Percentiles rank a stretch among this genome's conserved stretches.
Evolutionary conservation across 2,888 invertebrate genomes (phyloP).

Genomic region (Cybosia mesomella): DNA sequence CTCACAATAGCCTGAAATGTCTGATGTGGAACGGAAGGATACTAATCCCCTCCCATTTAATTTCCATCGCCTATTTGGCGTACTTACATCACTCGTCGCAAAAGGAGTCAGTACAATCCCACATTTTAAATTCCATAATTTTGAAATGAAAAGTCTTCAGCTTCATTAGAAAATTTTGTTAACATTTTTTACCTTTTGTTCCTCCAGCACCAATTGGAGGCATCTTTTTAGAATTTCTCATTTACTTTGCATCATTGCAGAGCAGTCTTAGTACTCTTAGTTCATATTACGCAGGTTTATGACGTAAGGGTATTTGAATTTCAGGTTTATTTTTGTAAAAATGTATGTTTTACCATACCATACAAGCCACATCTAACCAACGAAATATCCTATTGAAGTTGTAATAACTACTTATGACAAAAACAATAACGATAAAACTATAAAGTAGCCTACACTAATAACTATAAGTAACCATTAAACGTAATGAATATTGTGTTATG

Average conservation of each 20-base stretch:
- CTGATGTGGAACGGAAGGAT: not conserved
- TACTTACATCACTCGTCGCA: not conserved
- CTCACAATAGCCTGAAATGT: not conserved
- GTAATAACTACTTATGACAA: not conserved
- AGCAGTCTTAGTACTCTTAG: too few species aligned
- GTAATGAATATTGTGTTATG: too few species aligned
- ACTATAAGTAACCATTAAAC: too few species aligned
- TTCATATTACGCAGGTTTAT: too few species aligned
- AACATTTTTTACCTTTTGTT: not conserved
- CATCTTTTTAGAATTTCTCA: too few species aligned
- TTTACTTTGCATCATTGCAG: not conserved
- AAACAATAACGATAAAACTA: not conserved
- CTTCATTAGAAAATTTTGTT: not conserved
- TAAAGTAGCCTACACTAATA: not conserved
- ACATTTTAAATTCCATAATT: not conserved
- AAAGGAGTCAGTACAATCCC: not conserved
- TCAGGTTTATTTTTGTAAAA: not conserved
- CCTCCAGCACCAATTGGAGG: not conserved
- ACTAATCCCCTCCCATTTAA: not conserved
- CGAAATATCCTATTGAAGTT: not conserved
- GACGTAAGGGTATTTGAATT: too few species aligned
- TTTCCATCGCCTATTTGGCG: not conserved
- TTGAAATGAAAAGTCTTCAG: not conserved
- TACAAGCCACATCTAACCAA: not conserved
- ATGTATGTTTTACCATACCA: too few species aligned